A percentile compares a stretch with the other conserved stretches of the same genome.
Evolutionary conservation across 2,113 vertebrate species (phyloP).

Genomic region (Haliaeetus leucogaster): DNA sequence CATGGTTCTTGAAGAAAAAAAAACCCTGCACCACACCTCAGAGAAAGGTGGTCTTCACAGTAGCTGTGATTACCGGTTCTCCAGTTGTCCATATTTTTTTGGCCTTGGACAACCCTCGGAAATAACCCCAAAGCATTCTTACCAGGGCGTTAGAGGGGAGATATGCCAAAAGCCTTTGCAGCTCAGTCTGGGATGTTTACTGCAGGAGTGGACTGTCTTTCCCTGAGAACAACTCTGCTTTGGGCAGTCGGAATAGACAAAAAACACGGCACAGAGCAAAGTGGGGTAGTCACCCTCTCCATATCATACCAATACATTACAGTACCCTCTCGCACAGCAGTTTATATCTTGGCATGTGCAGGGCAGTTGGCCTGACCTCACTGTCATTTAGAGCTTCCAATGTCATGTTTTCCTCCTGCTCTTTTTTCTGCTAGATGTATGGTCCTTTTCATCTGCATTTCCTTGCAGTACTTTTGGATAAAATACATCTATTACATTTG

Average conservation of each 20-base stretch:
- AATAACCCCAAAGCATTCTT: neutral
- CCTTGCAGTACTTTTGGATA: neutral
- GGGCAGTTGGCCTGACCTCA: neutral
- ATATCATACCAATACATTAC: fast-evolving
- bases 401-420: neutral
- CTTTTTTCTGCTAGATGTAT: neutral
- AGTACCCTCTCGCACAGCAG: neutral
- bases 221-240: neutral
- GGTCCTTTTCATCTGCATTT: neutral
- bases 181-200: neutral
- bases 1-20: neutral
- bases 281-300: neutral
- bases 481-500: neutral
- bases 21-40: neutral
- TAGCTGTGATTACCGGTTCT: neutral
- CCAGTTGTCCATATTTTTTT: neutral
- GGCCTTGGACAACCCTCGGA: neutral
- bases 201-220: neutral
- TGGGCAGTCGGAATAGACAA: neutral
- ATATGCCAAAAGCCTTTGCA: neutral
- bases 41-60: neutral
- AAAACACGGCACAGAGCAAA: neutral
- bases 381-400: neutral
- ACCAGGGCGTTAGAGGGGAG: neutral
- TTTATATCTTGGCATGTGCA: neutral